Evolutionary conservation across 2,797 vertebrate genomes (phyloP).

Genomic region (Margarornis squamiger): DNA sequence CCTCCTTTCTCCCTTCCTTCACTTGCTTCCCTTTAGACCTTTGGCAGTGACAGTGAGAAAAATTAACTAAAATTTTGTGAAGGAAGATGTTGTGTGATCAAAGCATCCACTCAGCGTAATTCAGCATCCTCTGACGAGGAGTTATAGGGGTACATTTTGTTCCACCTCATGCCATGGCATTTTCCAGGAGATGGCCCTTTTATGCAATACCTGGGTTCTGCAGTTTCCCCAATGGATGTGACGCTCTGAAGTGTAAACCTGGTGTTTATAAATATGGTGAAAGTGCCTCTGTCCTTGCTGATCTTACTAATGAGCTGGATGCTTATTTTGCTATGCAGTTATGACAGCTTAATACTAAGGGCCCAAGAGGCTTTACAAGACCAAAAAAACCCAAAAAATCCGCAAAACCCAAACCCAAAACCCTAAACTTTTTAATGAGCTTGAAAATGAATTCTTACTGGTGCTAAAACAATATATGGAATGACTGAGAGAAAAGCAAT

Average conservation of each 20-base stretch:
- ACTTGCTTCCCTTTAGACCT: background rate
- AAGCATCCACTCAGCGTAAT: background rate
- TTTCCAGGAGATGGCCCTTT: background rate
- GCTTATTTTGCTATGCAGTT: background rate
- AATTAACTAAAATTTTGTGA: background rate
- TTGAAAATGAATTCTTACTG: background rate
- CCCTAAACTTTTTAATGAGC: background rate
- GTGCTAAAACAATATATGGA: background rate
- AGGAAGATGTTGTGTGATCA: background rate
- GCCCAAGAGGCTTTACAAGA: background rate
- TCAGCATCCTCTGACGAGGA: accelerated
- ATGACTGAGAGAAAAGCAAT: background rate
- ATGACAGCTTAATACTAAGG: background rate
- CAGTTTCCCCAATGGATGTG: background rate
- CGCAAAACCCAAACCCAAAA: too few species aligned
- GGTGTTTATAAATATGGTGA: background rate
- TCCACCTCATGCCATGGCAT: background rate
- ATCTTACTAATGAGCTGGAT: background rate
- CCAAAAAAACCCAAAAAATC: background rate
- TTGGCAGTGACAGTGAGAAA: background rate
- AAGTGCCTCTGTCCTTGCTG: background rate
- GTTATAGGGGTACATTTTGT: background rate
- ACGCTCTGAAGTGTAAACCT: background rate
- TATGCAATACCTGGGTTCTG: background rate
- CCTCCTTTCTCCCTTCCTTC: background rate